Evolutionary conservation across 1,140 invertebrate species (phyloP), one percentile per base, ranked within the genome.

Genomic region (Neoseiulus cucumeris): DNA sequence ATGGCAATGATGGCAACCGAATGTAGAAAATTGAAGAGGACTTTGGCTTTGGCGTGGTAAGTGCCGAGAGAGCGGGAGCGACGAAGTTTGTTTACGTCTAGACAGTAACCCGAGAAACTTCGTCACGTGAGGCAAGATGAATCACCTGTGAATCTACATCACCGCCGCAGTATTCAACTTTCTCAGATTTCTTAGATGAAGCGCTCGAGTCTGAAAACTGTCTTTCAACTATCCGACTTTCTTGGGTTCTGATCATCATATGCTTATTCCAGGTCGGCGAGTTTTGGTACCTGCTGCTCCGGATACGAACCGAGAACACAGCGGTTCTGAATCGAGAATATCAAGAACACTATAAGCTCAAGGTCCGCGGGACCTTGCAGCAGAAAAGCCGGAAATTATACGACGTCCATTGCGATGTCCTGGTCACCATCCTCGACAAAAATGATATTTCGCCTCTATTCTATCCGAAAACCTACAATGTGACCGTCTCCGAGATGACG

Each of bases 391-490:
- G 51, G 12, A 59, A 59, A 20, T 20, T 59, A 9, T 59, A 59
- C 22, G 85, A 88, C 68, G 80, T 86, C 1, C 83, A 86, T 68
- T 81, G 87, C 1, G 82, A 79, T 18, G 84, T 95, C 18, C 77
- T 81, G 29, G 83, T 95, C n/a, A 82, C 80, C 55, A 83, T 96
- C 9, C 76, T 87, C 41, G 91, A 95, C 76, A 84, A 84, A 18
- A 95, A 95, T 76, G 92, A 95, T 77, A 80, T 95, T 41, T 89
- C 84, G 75, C 92, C 92, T 5, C 75, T 94, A 1, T 96, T 96
- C 76, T 87, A 89, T 74, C 86, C 86, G 9, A 44, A 64, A 9
- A 84, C 85, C 64, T 96, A 96, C 76, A 85, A 86, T 69, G 83
- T 84, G 6, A 82, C 81, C n/a, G 84, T 96, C n/a, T 82, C 84